phyloP scores from a whole-genome alignment of 1,140 invertebrate species.

The Teleopsis dalmanni region DNA sequence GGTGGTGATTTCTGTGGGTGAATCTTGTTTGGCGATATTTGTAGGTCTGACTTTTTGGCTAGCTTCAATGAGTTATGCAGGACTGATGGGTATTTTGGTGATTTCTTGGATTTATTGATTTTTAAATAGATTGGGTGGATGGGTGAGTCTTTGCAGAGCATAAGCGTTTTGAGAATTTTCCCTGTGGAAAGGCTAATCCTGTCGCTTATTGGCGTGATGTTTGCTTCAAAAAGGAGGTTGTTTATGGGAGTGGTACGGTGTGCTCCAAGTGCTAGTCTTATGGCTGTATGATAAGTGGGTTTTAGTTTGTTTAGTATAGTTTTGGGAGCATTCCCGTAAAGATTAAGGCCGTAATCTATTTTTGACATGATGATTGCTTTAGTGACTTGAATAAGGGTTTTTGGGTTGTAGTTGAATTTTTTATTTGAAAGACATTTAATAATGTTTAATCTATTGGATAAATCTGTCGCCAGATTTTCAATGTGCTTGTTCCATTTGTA shows the following conservation, averaged over 20 bases:
- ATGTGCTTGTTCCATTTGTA: conserved; percentile 15
- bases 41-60: not conserved
- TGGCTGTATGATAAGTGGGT: conserved; percentile 1
- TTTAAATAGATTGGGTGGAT: not conserved
- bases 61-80: not conserved
- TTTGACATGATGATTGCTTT: conserved; percentile 12
- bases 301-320: no score
- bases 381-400: conserved; percentile 4
- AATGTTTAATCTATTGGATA: conserved; percentile 11
- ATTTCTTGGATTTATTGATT: not conserved
- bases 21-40: not conserved
- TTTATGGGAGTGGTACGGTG: no score
- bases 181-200: no score
- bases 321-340: no score
- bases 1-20: not conserved
- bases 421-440: conserved; percentile 16
- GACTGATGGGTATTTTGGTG: no score
- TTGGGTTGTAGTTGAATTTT: conserved; percentile 13
- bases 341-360: conserved; percentile 10
- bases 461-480: not conserved
- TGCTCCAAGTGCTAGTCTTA: conserved; percentile 3
- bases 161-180: not conserved
- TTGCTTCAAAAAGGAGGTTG: no score
- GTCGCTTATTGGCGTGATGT: no score
- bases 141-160: not conserved